phyloP scores from a whole-genome alignment of 1,140 invertebrate genomes.

The Danaus melanippus region DNA sequence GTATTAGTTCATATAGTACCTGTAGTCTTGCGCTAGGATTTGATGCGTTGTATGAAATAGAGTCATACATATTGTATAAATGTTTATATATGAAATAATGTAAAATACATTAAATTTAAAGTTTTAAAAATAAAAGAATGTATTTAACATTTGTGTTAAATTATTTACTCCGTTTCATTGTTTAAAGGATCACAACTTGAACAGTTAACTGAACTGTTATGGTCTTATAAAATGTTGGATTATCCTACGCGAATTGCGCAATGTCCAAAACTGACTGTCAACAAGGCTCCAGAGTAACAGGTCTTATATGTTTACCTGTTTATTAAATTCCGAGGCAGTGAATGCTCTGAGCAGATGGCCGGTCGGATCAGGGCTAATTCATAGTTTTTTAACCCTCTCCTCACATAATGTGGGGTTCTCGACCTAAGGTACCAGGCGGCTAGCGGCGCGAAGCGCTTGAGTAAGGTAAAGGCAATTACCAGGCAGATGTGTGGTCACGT shows the following conservation, averaged over 20 bases:
- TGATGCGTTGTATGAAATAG: slow-evolving; percentile 6
- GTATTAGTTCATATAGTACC: slow-evolving; percentile 5
- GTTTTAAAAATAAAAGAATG: slow-evolving; percentile 21
- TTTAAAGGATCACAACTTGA: too few species aligned
- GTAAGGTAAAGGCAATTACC: slow-evolving; percentile 32
- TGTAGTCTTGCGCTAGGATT: slow-evolving; percentile 9
- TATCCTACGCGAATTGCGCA: too few species aligned
- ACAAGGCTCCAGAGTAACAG: too few species aligned
- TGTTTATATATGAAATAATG: slow-evolving; percentile 19
- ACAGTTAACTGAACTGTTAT: too few species aligned
- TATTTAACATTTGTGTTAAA: slow-evolving; percentile 11
- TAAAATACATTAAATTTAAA: slow-evolving; percentile 27
- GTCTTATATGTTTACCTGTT: too few species aligned
- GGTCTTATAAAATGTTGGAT: too few species aligned
- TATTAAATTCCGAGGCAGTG: too few species aligned
- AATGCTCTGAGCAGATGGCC: slow-evolving; percentile 11
- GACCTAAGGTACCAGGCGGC: slow-evolving; percentile 23
- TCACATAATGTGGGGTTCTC: slow-evolving; percentile 14
- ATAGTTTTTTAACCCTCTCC: slow-evolving; percentile 4
- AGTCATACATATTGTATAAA: slow-evolving; percentile 21
- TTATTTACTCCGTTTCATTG: slow-evolving; percentile 6
- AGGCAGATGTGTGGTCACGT: slow-evolving; percentile 42
- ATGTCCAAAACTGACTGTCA: too few species aligned
- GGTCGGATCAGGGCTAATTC: slow-evolving; percentile 1
- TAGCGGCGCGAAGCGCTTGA: slow-evolving; percentile 19